Percentiles rank a stretch among this genome's conserved stretches.
These are phyloP conservation scores for Drosophila fulvimacula DNA, from an alignment of 2,888 invertebrate genomes.

Conservation along the genomic window DNA sequence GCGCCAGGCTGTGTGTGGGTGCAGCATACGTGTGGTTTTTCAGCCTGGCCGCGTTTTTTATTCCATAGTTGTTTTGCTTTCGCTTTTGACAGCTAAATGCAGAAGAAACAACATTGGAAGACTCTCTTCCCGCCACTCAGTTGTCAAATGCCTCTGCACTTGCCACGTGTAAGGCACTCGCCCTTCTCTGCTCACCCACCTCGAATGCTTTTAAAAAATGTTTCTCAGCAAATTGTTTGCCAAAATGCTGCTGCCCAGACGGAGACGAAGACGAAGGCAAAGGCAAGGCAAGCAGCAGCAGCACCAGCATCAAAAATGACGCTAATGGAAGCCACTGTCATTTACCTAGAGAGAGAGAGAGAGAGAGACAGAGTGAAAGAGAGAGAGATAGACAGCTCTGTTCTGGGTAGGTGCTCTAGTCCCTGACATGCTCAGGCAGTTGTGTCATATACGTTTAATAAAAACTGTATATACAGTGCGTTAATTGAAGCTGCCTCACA, in stretches of 20 bases:
- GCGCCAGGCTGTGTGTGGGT: slow-evolving; percentile 34
- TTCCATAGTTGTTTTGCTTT: slow-evolving; percentile 53
- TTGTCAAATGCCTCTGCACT: slow-evolving; percentile 71
- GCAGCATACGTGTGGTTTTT: slow-evolving; percentile 46
- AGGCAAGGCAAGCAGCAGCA: slow-evolving; percentile 7
- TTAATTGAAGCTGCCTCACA: slow-evolving; percentile 59
- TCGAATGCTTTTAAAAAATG: slow-evolving; percentile 70
- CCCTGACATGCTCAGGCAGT: slow-evolving; percentile 36
- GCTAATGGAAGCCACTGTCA: slow-evolving; percentile 76
- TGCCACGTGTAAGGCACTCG: slow-evolving; percentile 38
- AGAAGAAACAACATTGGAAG: slow-evolving; percentile 53
- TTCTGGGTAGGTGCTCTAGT: slow-evolving; percentile 20
- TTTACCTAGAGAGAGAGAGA: slow-evolving; percentile 11
- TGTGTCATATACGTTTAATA: slow-evolving; percentile 65
- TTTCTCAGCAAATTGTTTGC: slow-evolving; percentile 79
- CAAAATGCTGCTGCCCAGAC: slow-evolving; percentile 70
- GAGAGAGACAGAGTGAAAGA: not conserved
- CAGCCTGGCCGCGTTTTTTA: slow-evolving; percentile 33
- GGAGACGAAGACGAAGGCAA: slow-evolving; percentile 26
- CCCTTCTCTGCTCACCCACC: not conserved
- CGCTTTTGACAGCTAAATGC: slow-evolving; percentile 78
- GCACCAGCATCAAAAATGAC: slow-evolving; percentile 56
- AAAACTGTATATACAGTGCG: slow-evolving; percentile 41
- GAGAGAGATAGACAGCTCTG: not conserved
- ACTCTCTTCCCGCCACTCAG: slow-evolving; percentile 51